Percentiles rank a stretch among this genome's conserved stretches.
phyloP scores from a whole-genome alignment of 2,797 vertebrate species.

The Neosilurus hyrtlii region DNA sequence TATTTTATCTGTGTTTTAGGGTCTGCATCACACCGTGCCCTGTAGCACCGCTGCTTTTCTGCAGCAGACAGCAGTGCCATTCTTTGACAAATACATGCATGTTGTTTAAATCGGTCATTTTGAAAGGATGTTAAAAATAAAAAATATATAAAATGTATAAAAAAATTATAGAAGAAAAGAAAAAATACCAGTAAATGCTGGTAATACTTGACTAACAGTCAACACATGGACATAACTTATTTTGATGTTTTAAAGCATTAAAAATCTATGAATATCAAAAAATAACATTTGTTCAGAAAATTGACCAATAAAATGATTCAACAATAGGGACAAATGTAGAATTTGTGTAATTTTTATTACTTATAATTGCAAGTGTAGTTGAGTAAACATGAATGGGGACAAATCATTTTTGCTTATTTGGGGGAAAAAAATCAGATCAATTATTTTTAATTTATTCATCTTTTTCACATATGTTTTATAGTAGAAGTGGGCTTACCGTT shows the following conservation, averaged over 20 bases:
- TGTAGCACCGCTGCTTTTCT: background rate
- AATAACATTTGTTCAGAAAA: background rate
- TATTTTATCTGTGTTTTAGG: constrained; percentile 3
- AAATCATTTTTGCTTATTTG: background rate
- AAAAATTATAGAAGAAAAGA: no score
- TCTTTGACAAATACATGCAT: background rate
- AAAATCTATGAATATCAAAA: background rate
- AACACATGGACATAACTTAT: background rate
- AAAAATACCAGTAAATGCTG: background rate
- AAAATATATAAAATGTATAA: background rate
- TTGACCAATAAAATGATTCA: background rate
- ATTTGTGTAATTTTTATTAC: background rate
- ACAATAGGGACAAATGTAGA: background rate
- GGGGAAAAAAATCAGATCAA: background rate
- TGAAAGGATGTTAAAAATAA: background rate
- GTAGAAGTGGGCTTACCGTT: no score
- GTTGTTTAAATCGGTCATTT: background rate
- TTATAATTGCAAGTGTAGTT: background rate
- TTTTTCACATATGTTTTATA: no score
- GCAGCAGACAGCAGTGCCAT: background rate
- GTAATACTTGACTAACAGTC: background rate
- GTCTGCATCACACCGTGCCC: background rate
- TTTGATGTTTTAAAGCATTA: background rate
- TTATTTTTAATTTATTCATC: background rate
- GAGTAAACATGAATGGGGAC: background rate